Conservation (phyloP, 53 echinoderm and acorn worm species). For the Paelopatides confundens region DNA sequence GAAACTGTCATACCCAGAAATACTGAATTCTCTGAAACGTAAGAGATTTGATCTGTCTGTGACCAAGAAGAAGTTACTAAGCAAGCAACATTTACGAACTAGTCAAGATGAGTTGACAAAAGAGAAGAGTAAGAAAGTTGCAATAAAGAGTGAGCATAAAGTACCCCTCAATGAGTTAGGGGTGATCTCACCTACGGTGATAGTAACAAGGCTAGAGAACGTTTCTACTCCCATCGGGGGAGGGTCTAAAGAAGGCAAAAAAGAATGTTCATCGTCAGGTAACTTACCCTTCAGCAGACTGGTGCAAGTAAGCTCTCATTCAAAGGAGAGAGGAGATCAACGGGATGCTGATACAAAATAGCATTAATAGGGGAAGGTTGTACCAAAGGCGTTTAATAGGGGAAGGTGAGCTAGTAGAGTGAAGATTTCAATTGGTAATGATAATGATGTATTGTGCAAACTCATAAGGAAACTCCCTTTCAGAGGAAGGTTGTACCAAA, state of each 20-base stretch:
- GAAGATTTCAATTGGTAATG: too few relatives aligned
- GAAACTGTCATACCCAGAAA: neutral
- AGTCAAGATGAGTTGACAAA: neutral
- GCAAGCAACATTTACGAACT: neutral
- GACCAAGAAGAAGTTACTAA: neutral
- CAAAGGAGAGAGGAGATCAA: neutral
- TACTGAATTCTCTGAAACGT: constrained; percentile 16
- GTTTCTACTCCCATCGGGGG: neutral
- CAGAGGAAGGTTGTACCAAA: too few relatives aligned
- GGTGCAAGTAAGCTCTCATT: neutral
- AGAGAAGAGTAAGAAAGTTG: neutral
- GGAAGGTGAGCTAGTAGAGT: too few relatives aligned
- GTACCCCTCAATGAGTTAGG: neutral
- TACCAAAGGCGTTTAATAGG: too few relatives aligned
- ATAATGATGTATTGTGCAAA: too few relatives aligned
- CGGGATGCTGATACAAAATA: neutral
- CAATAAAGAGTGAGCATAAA: neutral
- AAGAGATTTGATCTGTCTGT: neutral
- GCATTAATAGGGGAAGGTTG: too few relatives aligned
- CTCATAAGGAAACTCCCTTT: too few relatives aligned
- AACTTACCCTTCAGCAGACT: neutral
- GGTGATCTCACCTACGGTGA: neutral
- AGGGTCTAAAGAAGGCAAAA: neutral
- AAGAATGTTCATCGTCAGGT: neutral
- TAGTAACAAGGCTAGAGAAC: neutral